These are phyloP conservation scores for Ectobius pallidus DNA, from an alignment of 2,888 invertebrate genomes.

Conservation along the genomic window DNA sequence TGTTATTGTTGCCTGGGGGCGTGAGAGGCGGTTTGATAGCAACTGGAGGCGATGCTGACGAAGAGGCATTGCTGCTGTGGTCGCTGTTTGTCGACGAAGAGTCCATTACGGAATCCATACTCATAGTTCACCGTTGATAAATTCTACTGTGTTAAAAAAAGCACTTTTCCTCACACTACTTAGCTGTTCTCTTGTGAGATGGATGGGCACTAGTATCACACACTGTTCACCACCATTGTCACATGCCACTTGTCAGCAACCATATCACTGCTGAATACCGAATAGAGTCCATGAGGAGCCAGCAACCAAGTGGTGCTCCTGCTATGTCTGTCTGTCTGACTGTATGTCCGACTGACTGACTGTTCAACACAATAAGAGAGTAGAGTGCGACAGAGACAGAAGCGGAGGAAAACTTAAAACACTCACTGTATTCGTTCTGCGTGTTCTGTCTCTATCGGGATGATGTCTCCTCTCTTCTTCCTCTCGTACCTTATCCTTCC, in stretches of 20 bases:
- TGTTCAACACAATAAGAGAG: constrained; percentile 37
- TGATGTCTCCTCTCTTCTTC: neutral
- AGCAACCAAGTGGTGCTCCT: constrained; percentile 11
- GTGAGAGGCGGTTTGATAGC: constrained; percentile 54
- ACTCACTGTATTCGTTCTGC: constrained; percentile 29
- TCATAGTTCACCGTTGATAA: constrained; percentile 37
- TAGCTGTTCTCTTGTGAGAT: neutral
- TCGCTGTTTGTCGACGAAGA: constrained; percentile 62
- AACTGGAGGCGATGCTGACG: constrained; percentile 54
- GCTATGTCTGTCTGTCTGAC: constrained; percentile 28
- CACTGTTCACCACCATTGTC: constrained; percentile 4
- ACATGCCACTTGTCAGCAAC: constrained; percentile 13
- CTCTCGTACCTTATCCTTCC: constrained; percentile 18
- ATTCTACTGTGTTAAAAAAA: too few relatives aligned
- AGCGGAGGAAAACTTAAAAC: constrained; percentile 38
- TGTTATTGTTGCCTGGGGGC: constrained; percentile 55
- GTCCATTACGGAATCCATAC: constrained; percentile 65
- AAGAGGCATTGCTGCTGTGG: constrained; percentile 63
- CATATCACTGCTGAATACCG: neutral
- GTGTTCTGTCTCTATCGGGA: neutral
- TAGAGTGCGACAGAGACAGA: constrained; percentile 1
- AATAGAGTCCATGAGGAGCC: constrained; percentile 6
- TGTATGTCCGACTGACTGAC: constrained; percentile 38
- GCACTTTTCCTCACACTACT: neutral
- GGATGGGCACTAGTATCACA: neutral